Conservation (phyloP, 2,888 invertebrate species). For the Agrotis clavis region DNA sequence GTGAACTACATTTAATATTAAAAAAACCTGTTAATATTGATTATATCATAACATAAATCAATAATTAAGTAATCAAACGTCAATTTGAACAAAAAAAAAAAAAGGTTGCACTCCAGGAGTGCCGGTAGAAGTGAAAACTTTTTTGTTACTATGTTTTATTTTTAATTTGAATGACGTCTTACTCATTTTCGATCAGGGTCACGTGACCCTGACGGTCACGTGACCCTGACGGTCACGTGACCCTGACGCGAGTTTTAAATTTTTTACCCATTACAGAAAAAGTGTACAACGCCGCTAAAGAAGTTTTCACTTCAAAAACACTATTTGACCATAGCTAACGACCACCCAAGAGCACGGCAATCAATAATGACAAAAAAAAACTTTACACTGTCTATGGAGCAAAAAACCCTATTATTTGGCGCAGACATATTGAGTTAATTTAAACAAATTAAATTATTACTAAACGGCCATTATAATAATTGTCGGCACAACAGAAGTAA, state of each 20-base stretch:
- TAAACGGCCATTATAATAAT: constrained; percentile 31
- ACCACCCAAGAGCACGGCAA: constrained; percentile 41
- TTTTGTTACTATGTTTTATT: too few relatives aligned
- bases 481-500: constrained; percentile 23
- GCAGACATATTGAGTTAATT: constrained; percentile 38
- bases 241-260: too few relatives aligned
- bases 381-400: constrained; percentile 11
- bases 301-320: too few relatives aligned
- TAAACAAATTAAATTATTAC: constrained; percentile 38
- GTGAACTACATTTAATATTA: not conserved
- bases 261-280: too few relatives aligned
- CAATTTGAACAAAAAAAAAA: constrained; percentile 2
- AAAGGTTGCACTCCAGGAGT: too few relatives aligned
- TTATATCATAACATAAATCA: constrained; percentile 5
- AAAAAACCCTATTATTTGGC: constrained; percentile 31
- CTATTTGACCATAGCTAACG: constrained; percentile 1
- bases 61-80: not conserved
- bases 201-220: too few relatives aligned
- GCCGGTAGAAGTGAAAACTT: too few relatives aligned
- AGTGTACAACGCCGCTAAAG: too few relatives aligned
- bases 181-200: too few relatives aligned
- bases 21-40: not conserved
- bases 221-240: too few relatives aligned
- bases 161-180: too few relatives aligned
- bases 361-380: constrained; percentile 22